These are phyloP conservation scores for Myotis davidii DNA, from an alignment of 2,113 vertebrate species.

Conservation along the genomic window DNA sequence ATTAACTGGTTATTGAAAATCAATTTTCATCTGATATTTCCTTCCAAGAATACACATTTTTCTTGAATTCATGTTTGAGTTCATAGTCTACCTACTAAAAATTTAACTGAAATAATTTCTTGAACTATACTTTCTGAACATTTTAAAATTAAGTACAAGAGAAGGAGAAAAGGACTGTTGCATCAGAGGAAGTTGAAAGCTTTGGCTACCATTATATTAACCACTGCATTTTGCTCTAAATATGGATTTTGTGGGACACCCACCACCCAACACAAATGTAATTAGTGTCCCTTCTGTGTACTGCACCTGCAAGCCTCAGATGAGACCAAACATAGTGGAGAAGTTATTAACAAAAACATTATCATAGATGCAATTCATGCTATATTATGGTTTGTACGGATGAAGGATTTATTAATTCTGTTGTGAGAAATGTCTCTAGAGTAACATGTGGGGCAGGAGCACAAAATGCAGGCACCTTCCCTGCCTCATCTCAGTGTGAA, in stretches of 20 bases:
- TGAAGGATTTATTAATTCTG: not conserved
- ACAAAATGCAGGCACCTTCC: accelerated
- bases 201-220: not conserved
- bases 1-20: conserved; percentile 2
- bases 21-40: not conserved
- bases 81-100: not conserved
- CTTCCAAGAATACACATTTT: not conserved
- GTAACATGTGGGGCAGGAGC: not conserved
- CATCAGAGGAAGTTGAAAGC: not conserved
- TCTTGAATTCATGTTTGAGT: not conserved
- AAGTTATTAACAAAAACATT: not conserved
- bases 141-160: not conserved
- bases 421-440: not conserved
- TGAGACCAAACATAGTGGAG: not conserved
- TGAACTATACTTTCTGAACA: not conserved
- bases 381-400: not conserved
- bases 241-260: not conserved
- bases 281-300: not conserved
- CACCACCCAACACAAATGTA: not conserved
- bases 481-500: not conserved
- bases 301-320: not conserved
- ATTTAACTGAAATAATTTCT: conserved; percentile 9
- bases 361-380: not conserved
- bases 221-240: not conserved
- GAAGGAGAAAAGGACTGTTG: not conserved